A percentile compares a stretch with the other conserved stretches of the same genome.
These are phyloP conservation scores for Cerastis rubricosa DNA, from an alignment of 2,888 invertebrate genomes.

Conservation along the genomic window DNA sequence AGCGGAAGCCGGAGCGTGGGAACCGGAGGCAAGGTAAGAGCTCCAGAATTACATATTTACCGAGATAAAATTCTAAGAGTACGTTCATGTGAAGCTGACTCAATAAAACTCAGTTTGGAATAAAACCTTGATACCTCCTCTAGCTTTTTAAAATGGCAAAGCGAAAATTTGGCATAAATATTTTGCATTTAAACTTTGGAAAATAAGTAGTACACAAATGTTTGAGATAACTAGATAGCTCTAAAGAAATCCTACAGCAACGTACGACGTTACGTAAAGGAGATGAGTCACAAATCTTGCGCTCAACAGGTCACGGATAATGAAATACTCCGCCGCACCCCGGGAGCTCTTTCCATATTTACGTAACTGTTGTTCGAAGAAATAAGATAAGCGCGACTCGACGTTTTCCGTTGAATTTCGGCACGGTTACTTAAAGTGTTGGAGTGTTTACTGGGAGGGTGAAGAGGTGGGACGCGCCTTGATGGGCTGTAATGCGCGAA, in stretches of 20 bases:
- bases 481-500: constrained; percentile 85
- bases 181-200: constrained; percentile 35
- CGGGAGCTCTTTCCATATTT: constrained; percentile 86
- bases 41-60: constrained; percentile 78
- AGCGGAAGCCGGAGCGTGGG: constrained; percentile 86
- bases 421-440: constrained; percentile 82
- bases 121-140: constrained; percentile 18
- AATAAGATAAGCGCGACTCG: constrained; percentile 82
- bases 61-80: constrained; percentile 77
- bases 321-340: constrained; percentile 85
- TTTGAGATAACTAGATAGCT: constrained; percentile 54
- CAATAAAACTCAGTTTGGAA: constrained; percentile 48
- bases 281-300: constrained; percentile 85
- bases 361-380: constrained; percentile 85
- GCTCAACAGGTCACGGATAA: constrained; percentile 89
- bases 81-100: constrained; percentile 51
- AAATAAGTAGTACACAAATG: constrained; percentile 40
- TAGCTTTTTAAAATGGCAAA: constrained; percentile 26
- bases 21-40: constrained; percentile 82
- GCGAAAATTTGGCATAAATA: constrained; percentile 35
- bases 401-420: constrained; percentile 81
- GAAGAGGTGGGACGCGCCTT: constrained; percentile 69
- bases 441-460: constrained; percentile 82
- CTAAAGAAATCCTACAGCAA: constrained; percentile 68
- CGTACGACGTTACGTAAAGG: constrained; percentile 76